Evolutionary conservation across 2,113 vertebrate genomes (phyloP).

Genomic region (Reinhardtius hippoglossoides): DNA sequence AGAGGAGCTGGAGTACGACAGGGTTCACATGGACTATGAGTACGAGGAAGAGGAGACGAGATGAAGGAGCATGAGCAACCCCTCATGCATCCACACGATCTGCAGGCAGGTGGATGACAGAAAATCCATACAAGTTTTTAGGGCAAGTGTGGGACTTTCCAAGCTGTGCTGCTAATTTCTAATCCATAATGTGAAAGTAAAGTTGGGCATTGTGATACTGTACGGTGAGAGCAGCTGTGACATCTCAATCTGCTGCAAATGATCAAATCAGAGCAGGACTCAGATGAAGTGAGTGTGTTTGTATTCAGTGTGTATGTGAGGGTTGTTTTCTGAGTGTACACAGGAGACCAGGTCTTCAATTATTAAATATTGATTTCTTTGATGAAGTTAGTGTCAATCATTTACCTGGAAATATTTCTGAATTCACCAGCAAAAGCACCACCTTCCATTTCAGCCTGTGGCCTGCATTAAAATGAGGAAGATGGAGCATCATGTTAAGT

Average conservation of each 20-base stretch:
- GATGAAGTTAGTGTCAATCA: constrained; percentile 58
- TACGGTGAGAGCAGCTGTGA: constrained; percentile 24
- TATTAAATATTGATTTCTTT: constrained; percentile 77
- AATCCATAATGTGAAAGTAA: constrained; percentile 55
- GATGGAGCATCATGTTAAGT: too few relatives aligned
- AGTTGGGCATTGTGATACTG: constrained; percentile 45
- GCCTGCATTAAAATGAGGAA: too few relatives aligned
- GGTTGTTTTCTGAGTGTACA: constrained; percentile 16
- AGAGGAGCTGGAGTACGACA: constrained; percentile 78
- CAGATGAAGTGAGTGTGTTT: constrained; percentile 31
- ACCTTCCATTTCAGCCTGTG: too few relatives aligned
- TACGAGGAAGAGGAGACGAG: constrained; percentile 61
- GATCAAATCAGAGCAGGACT: constrained; percentile 60
- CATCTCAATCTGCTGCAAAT: constrained; percentile 54
- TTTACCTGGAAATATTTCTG: constrained; percentile 41
- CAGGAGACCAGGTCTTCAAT: constrained; percentile 53
- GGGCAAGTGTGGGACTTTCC: background rate
- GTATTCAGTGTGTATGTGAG: constrained; percentile 3
- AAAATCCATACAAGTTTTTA: background rate
- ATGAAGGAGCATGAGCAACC: constrained; percentile 46
- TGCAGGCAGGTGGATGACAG: constrained; percentile 24
- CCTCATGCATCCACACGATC: constrained; percentile 12
- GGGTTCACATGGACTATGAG: constrained; percentile 76
- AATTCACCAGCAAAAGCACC: background rate
- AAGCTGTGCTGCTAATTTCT: constrained; percentile 58